A percentile compares a stretch with the other conserved stretches of the same genome.
Conservation (phyloP, 2,888 invertebrate species). For the Volucella inflata region DNA sequence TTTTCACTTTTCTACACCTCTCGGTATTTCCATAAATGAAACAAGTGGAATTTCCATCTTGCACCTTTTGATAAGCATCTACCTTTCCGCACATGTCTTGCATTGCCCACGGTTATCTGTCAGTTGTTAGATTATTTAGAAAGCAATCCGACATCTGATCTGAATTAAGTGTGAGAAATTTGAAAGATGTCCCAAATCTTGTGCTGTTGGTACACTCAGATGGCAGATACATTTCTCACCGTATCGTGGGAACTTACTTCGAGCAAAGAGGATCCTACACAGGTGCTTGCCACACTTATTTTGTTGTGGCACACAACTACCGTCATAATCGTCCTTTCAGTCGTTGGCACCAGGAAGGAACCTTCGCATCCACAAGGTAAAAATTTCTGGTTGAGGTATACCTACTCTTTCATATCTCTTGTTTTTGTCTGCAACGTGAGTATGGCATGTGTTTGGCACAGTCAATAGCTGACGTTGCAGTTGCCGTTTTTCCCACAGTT, state of each 20-base stretch:
- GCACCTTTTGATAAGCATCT: neutral
- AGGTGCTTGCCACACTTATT: slow-evolving; percentile 69
- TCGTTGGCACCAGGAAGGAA: slow-evolving; percentile 34
- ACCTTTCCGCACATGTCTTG: slow-evolving; percentile 34
- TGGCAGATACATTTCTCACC: slow-evolving; percentile 48
- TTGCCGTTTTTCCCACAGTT: slow-evolving; percentile 71
- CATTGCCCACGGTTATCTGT: slow-evolving; percentile 23
- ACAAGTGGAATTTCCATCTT: neutral
- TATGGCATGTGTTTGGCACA: slow-evolving; percentile 72
- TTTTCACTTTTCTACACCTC: neutral
- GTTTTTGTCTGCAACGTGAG: slow-evolving; percentile 49
- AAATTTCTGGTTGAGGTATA: slow-evolving; percentile 12
- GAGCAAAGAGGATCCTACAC: slow-evolving; percentile 38
- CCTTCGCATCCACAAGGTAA: slow-evolving; percentile 38
- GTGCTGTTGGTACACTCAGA: slow-evolving; percentile 42
- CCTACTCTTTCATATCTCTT: slow-evolving; percentile 16
- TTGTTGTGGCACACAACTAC: slow-evolving; percentile 59
- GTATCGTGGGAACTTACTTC: slow-evolving; percentile 54
- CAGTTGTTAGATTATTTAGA: neutral
- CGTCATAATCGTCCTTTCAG: slow-evolving; percentile 41
- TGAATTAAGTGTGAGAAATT: slow-evolving; percentile 49
- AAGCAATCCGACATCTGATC: slow-evolving; percentile 17
- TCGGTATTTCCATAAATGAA: neutral
- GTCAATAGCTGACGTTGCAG: slow-evolving; percentile 60
- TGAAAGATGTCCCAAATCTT: slow-evolving; percentile 26